phyloP scores from a whole-genome alignment of 2,888 invertebrate genomes.

The Pristionchus japonicus region DNA sequence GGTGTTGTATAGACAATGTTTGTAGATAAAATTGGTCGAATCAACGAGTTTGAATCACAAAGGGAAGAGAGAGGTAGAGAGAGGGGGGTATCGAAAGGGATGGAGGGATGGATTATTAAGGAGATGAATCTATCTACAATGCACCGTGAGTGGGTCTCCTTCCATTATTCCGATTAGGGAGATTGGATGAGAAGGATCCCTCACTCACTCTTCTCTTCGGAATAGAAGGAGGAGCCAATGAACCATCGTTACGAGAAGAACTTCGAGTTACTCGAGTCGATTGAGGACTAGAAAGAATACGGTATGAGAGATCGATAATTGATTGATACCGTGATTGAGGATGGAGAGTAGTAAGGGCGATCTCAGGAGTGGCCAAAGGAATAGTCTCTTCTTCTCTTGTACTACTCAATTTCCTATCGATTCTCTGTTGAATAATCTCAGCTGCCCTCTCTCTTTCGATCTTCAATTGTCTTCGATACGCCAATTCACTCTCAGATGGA shows the following conservation, averaged over 20 bases:
- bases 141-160: background rate
- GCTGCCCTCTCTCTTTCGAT: background rate
- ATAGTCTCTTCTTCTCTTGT: background rate
- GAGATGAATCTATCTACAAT: background rate
- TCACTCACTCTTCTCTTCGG: background rate
- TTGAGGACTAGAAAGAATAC: background rate
- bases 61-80: background rate
- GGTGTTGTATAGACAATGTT: slow-evolving; percentile 22
- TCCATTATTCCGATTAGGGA: background rate
- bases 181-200: background rate
- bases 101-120: no score
- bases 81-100: background rate
- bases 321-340: background rate
- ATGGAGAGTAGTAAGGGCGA: background rate
- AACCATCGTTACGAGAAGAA: background rate
- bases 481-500: slow-evolving; percentile 24
- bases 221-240: background rate
- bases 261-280: background rate
- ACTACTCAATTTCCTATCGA: background rate
- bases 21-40: slow-evolving; percentile 12
- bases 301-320: background rate
- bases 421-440: background rate
- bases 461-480: background rate
- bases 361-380: background rate
- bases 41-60: background rate